These are phyloP conservation scores for Pentalonia nigronervosa DNA, from an alignment of 1,140 invertebrate species.

Conservation along the genomic window DNA sequence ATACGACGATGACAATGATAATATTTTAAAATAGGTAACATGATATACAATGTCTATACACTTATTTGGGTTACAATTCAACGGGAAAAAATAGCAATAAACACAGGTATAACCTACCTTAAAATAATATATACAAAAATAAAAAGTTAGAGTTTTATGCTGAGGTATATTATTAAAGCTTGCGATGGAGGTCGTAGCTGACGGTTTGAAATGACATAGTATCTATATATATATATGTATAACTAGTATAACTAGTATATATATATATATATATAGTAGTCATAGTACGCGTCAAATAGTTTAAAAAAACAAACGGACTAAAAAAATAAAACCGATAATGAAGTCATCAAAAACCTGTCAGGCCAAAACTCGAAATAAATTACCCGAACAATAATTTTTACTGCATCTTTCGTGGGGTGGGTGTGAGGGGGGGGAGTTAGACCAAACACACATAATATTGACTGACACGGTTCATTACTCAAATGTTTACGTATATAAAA, in stretches of 20 bases:
- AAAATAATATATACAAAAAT: background rate
- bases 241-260: background rate
- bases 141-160: background rate
- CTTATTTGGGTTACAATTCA: background rate
- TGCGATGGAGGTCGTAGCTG: background rate
- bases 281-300: background rate
- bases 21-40: background rate
- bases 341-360: conserved; percentile 49
- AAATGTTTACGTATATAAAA: background rate
- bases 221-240: background rate
- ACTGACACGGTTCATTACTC: conserved; percentile 31
- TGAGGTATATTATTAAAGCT: background rate
- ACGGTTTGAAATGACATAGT: background rate
- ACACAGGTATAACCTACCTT: background rate
- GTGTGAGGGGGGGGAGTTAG: background rate
- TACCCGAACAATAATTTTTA: conserved; percentile 43
- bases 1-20: background rate
- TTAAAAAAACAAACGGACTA: background rate
- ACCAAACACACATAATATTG: conserved; percentile 20
- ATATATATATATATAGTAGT: background rate
- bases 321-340: conserved; percentile 32
- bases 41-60: background rate
- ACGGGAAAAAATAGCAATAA: background rate
- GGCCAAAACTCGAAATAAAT: conserved; percentile 45
- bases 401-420: background rate